Evolutionary conservation across 1,140 invertebrate species (phyloP), one percentile per base, ranked within the genome.

Genomic region (Holotrichia oblita): DNA sequence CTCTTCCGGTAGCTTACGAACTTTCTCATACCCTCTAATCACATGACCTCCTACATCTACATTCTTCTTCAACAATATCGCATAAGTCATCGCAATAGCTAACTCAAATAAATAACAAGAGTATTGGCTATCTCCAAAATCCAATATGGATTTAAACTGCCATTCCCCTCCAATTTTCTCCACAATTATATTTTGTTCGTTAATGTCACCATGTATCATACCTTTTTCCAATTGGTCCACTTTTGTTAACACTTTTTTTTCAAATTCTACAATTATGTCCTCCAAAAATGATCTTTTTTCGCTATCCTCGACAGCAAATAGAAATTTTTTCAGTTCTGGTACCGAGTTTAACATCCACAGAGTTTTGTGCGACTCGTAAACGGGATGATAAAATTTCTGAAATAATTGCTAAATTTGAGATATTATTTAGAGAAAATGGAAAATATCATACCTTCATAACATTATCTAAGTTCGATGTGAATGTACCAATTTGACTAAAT

Each of bases 191-290:
- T 98, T 98, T 83, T 95, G 93, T 83, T 97, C 96, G 84, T 98
- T 98, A 41, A 96, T 89, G 85, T 98, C 96, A 3, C 96, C 97
- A 83, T 98, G 96, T 78, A 98, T 93, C 12, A 95, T 89, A 59
- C 95, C 94, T 86, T 88, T 90, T 75, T 92, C 91, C 34, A 96
- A 85, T 0, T 88, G 86, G 0, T 90, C 82, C 3, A 89, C 84
- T 2, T 87, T 84, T 1, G 89, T 88, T 0, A 94, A 79, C 0
- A 97, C 91, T 0, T 90, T 87, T 88, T n/a, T 84, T 74, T 93
- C 90, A 84, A 95, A 97, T 22, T 89, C 87, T 24, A 89, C 84
- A 0, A 96, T 90, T 1, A 96, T 89, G 79, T 92, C 88, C 42
- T 90, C 87, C 1, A 92, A 90, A 22, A 95, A 80, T 12, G 89